A percentile compares a stretch with the other conserved stretches of the same genome.
phyloP scores from a whole-genome alignment of 1,140 invertebrate species.

The Popillia japonica region DNA sequence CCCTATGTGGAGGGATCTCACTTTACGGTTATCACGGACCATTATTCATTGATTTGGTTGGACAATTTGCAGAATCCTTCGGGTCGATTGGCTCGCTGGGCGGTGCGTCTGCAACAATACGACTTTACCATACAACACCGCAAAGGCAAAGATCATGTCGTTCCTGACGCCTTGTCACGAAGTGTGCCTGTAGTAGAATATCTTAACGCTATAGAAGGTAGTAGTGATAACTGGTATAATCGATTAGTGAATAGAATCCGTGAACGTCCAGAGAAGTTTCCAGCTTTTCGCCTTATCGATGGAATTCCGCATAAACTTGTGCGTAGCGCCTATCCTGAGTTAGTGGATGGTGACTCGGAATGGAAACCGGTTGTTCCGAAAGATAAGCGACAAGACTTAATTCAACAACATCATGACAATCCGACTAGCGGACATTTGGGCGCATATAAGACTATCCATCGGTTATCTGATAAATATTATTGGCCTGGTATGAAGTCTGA shows the following conservation, averaged over 20 bases:
- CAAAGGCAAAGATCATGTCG: constrained; percentile 55
- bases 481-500: constrained; percentile 32
- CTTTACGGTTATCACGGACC: constrained; percentile 50
- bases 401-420: constrained; percentile 46
- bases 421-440: constrained; percentile 49
- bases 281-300: constrained; percentile 8
- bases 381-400: constrained; percentile 37
- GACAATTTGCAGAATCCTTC: constrained; percentile 43
- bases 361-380: no score
- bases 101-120: constrained; percentile 55
- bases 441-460: constrained; percentile 46
- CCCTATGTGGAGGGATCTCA: constrained; percentile 49
- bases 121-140: constrained; percentile 53
- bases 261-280: constrained; percentile 29
- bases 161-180: constrained; percentile 46
- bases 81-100: constrained; percentile 48
- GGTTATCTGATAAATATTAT: constrained; percentile 31
- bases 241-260: constrained; percentile 16
- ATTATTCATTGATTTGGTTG: constrained; percentile 47
- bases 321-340: no score
- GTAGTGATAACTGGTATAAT: constrained; percentile 34
- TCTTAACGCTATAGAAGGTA: background rate
- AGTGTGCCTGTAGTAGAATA: constrained; percentile 13
- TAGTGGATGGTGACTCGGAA: no score
- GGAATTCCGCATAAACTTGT: background rate